phyloP scores from a whole-genome alignment of 1,140 invertebrate species.

The Globodera rostochiensis region DNA sequence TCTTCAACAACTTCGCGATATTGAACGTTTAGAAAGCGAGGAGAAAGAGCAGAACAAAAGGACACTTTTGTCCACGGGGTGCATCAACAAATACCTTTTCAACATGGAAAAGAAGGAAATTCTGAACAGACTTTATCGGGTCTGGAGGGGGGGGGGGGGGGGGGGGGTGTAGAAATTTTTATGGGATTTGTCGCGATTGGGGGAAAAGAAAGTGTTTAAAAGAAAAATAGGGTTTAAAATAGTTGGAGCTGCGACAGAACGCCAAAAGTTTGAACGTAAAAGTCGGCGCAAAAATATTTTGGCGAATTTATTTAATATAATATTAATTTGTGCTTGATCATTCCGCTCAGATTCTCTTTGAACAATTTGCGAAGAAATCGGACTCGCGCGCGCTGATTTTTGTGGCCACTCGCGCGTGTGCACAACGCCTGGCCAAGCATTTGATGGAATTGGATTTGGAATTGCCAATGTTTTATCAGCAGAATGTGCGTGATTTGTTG shows the following conservation, averaged over 20 bases:
- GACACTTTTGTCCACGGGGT: not conserved
- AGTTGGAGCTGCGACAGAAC: no score
- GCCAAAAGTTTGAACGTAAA: no score
- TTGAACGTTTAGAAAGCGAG: not conserved
- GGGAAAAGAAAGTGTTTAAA: no score
- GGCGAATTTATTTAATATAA: no score
- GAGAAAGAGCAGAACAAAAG: not conserved
- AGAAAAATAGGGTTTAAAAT: no score
- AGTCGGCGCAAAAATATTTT: no score
- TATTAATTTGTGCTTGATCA: no score
- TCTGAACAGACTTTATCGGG: slow-evolving; percentile 27
- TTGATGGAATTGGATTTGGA: slow-evolving; percentile 24
- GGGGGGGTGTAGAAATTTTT: no score
- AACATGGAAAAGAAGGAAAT: slow-evolving; percentile 34
- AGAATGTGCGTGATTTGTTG: slow-evolving; percentile 28
- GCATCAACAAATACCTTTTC: not conserved
- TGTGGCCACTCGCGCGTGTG: slow-evolving; percentile 38
- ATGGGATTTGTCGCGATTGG: no score
- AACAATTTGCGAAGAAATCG: slow-evolving; percentile 40
- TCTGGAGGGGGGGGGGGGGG: not conserved
- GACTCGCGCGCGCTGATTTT: slow-evolving; percentile 52
- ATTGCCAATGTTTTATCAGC: slow-evolving; percentile 30
- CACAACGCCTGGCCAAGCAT: slow-evolving; percentile 39
- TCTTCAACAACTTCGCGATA: not conserved
- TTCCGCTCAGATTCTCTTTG: slow-evolving; percentile 25